Conservation (phyloP, 1,140 invertebrate genomes). For the Oncopeltus fasciatus region DNA sequence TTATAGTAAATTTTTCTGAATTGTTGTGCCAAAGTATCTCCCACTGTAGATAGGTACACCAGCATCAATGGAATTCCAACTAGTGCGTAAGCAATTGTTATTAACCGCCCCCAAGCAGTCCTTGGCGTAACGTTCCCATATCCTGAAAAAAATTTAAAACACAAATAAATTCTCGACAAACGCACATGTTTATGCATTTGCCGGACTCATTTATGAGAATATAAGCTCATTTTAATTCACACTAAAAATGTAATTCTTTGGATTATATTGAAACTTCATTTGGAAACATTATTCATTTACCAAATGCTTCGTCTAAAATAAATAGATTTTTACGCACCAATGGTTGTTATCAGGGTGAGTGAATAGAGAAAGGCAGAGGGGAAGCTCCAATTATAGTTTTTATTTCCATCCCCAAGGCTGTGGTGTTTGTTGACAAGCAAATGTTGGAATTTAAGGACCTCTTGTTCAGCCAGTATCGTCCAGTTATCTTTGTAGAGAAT, state of each 20-base stretch:
- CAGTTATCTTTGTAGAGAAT: slow-evolving; percentile 89
- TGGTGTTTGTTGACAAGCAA: slow-evolving; percentile 34
- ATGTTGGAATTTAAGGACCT: slow-evolving; percentile 73
- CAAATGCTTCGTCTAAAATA: no score
- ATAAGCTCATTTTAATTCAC: no score
- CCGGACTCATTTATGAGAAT: no score
- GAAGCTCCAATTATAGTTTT: slow-evolving; percentile 69
- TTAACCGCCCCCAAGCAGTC: slow-evolving; percentile 67
- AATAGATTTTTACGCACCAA: slow-evolving; percentile 61
- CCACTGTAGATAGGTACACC: slow-evolving; percentile 72
- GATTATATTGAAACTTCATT: no score
- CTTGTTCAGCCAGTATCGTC: slow-evolving; percentile 68
- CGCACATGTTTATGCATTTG: no score
- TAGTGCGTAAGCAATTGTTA: slow-evolving; percentile 76
- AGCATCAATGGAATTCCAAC: slow-evolving; percentile 82
- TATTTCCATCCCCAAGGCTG: slow-evolving; percentile 27
- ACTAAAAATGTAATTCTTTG: no score
- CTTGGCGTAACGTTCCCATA: slow-evolving; percentile 83
- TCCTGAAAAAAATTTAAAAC: slow-evolving; percentile 48
- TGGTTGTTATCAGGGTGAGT: slow-evolving; percentile 87
- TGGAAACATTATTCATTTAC: no score
- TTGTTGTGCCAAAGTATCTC: slow-evolving; percentile 46
- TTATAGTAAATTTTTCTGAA: slow-evolving; percentile 30
- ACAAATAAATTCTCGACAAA: no score
- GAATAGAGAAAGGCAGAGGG: slow-evolving; percentile 86